Evolutionary conservation across 2,113 vertebrate species (phyloP), one percentile per base, ranked within the genome.

Genomic region (Xerus inauris): DNA sequence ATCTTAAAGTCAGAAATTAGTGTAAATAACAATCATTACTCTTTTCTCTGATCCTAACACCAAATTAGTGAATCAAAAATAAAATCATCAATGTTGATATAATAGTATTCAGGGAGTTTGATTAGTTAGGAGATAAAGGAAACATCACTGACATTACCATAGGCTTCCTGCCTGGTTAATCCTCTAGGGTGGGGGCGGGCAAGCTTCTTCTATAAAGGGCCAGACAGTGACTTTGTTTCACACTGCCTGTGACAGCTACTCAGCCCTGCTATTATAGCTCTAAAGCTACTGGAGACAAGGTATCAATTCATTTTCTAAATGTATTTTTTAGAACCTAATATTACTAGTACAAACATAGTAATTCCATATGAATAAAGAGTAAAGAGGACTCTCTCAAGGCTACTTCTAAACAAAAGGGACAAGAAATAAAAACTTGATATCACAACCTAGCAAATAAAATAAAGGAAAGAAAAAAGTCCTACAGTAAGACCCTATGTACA

Each of bases 341-440:
- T 54, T 88, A 76, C 59, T 93, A 89, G 26, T 64, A 6, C 13
- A 87, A 82, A 81, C 28, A n/a, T 82, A 87, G 83, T n/a, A 83
- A 13, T 92, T 96, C 26, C 28, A 40, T 45, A 51, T 73, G 19
- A 59, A 17, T 65, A 24, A 69, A 88, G 11, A 73, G 19, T 82
- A 54, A 8, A 9, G 30, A 87, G 16, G 57, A 81, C 19, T 84
- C 40, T 65, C 32, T 64, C n/a, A n/a, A 62, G 11, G 22, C 38
- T 85, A 47, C 59, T 80, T 80, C 57, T 38, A 30, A 35, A 81
- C 59, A 64, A 69, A 75, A 62, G 59, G 26, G 9, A 67, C 19
- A 67, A 82, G 35, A 6, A 54, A 79, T 42, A 93, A 88, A 38
- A 88, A 35, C n/a, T 82, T 76, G 38, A 47, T 89, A 94, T 88